A percentile compares a stretch with the other conserved stretches of the same genome.
phyloP scores from a whole-genome alignment of 2,888 invertebrate genomes.

The Rhogogaster chlorosoma region DNA sequence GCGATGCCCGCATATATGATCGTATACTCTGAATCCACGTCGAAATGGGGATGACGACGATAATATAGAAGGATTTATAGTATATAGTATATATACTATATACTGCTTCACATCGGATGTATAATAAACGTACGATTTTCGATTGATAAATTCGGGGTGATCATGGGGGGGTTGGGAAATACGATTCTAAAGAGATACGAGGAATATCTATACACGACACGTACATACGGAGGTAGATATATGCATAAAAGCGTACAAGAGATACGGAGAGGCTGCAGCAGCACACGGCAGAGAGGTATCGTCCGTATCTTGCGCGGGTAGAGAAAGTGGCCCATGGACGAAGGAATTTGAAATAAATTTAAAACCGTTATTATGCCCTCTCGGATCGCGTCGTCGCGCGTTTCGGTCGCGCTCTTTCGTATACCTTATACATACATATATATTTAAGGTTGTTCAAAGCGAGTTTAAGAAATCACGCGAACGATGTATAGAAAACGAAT shows the following conservation, averaged over 20 bases:
- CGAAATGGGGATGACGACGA: no score
- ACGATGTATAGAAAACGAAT: no score
- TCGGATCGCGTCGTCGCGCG: constrained; percentile 4
- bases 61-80: no score
- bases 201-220: no score
- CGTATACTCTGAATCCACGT: no score
- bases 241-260: background rate
- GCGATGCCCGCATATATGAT: no score
- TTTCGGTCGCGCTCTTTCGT: background rate
- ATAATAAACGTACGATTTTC: no score
- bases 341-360: constrained; percentile 47
- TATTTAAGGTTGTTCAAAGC: no score
- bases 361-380: constrained; percentile 49
- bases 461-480: no score
- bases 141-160: background rate
- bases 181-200: no score
- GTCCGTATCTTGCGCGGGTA: constrained; percentile 18
- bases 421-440: background rate
- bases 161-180: background rate
- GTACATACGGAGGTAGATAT: background rate
- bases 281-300: background rate
- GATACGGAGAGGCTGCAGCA: background rate
- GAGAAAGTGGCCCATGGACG: constrained; percentile 42
- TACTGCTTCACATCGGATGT: no score
- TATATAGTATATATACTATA: no score